Base-by-base conservation (phyloP, 2,888 invertebrate genomes). In the Azorinus chamasolen region DNA sequence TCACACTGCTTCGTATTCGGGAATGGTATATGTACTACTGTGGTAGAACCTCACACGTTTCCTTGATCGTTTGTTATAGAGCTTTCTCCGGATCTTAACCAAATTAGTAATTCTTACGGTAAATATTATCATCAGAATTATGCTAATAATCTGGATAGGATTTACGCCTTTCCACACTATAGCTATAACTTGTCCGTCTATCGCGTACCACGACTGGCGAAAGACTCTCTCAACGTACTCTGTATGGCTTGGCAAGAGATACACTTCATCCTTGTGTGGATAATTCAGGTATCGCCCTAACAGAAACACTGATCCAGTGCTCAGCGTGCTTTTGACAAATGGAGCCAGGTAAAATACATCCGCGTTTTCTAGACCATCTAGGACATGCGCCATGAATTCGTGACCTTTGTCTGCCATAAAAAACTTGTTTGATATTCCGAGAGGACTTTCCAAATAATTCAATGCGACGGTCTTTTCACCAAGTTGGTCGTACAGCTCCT, bases 361-460 rank as follows among this genome's bases (percentile, higher is more conserved):
- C 2, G 70, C 70, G 20, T 45, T 62, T 12, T 53, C 54, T 12
- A 70, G 18, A n/a, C 70, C 70, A 50, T 70, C 70, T 3, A 70
- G 43, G 0, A 70, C 70, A 50, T 70, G 70, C 20, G 62, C 70
- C 62, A 70, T 45, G 37, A 70, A 70, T 46, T 70, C 62, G 20
- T 70, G 70, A 20, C 62, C 46, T 16, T 41, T 54, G 22, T 53
- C 48, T 0, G 62, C 62, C 2, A 70, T 41, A 32, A 70, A 70
- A 27, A 70, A 70, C 27, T 70, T 55, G 22, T 62, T 70, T 12
- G 70, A 62, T 8, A 70, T 70, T n/a, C 70, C 70, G 27, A 70
- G 55, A 6, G 70, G 70, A 8, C 57, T 46, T 22, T 62, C 62
- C 0, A 62, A 39, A 39, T 62, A 70, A 25, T 70, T 70, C 20